A percentile compares a stretch with the other conserved stretches of the same genome.
phyloP scores from a whole-genome alignment of 2,888 invertebrate genomes.

The Tupiocoris notatus region DNA sequence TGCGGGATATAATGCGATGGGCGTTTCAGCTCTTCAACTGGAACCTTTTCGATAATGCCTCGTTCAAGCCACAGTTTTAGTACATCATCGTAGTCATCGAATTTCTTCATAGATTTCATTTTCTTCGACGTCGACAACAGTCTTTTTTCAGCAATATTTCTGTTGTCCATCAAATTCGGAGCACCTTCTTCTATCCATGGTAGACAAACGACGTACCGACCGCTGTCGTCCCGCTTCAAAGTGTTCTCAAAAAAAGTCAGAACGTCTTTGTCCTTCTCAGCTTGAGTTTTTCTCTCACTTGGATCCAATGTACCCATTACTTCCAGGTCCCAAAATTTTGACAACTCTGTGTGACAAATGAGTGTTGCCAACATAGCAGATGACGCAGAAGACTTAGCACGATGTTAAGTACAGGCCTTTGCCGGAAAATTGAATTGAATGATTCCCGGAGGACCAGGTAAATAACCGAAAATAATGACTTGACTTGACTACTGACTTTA shows the following conservation, averaged over 20 bases:
- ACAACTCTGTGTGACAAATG: constrained; percentile 25
- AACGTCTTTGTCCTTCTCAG: constrained; percentile 15
- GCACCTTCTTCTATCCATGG: constrained; percentile 12
- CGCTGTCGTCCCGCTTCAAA: background rate
- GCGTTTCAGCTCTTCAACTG: background rate
- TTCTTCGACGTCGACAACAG: constrained; percentile 9
- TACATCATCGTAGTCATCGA: constrained; percentile 5
- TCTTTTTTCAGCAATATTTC: constrained; percentile 12
- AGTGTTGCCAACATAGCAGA: constrained; percentile 24
- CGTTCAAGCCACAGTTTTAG: background rate
- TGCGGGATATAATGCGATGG: constrained; percentile 11
- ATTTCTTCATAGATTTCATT: constrained; percentile 3
- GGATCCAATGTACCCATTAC: constrained; percentile 30
- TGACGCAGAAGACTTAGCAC: background rate
- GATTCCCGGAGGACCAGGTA: too few species aligned
- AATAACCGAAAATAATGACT: too few species aligned
- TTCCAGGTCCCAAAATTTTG: constrained; percentile 39
- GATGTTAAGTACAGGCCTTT: too few species aligned
- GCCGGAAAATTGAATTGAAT: too few species aligned
- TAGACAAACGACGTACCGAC: background rate
- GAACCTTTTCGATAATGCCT: constrained; percentile 6
- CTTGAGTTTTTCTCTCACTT: background rate
- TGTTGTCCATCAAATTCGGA: background rate
- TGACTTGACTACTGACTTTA: too few species aligned
- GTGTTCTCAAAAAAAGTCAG: constrained; percentile 14